phyloP scores from a whole-genome alignment of 92 coral and sea anemone genomes.

The Galaxea fascicularis region DNA sequence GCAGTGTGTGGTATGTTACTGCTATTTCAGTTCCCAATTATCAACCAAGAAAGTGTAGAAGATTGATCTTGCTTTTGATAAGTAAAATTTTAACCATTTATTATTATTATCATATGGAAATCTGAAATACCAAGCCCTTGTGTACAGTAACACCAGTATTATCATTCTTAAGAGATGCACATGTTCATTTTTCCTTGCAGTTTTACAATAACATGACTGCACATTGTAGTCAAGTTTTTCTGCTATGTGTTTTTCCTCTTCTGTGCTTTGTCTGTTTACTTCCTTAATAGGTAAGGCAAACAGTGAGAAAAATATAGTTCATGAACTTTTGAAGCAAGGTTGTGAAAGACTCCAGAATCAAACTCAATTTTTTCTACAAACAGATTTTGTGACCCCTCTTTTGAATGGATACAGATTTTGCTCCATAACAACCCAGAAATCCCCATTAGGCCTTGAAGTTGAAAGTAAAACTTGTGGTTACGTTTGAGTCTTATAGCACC shows the following conservation, averaged over 20 bases:
- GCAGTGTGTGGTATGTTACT: conserved; percentile 59
- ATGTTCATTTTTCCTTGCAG: neutral
- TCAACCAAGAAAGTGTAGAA: conserved; percentile 48
- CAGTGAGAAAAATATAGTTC: conserved; percentile 41
- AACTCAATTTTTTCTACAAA: conserved; percentile 36
- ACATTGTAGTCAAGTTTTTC: conserved; percentile 9
- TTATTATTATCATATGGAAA: neutral
- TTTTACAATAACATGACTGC: conserved; percentile 14
- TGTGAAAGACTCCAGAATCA: conserved; percentile 25
- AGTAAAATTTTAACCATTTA: neutral
- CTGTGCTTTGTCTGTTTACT: conserved; percentile 19
- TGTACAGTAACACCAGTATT: neutral
- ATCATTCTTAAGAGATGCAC: neutral
- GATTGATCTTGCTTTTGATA: conserved; percentile 41
- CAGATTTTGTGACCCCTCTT: conserved; percentile 44
- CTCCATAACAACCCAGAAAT: conserved; percentile 35
- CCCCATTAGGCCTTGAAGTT: conserved; percentile 38
- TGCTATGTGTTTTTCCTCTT: conserved; percentile 1
- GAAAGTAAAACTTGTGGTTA: conserved; percentile 30
- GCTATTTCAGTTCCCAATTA: conserved; percentile 57
- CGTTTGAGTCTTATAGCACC: conserved; percentile 37
- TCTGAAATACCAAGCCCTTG: conserved; percentile 2
- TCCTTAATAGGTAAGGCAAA: conserved; percentile 27
- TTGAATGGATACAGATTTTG: conserved; percentile 31
- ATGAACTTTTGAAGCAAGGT: conserved; percentile 15